Percentiles rank a stretch among this genome's conserved stretches.
Evolutionary conservation across 2,888 invertebrate genomes (phyloP).

Genomic region (Osmoderma eremita): DNA sequence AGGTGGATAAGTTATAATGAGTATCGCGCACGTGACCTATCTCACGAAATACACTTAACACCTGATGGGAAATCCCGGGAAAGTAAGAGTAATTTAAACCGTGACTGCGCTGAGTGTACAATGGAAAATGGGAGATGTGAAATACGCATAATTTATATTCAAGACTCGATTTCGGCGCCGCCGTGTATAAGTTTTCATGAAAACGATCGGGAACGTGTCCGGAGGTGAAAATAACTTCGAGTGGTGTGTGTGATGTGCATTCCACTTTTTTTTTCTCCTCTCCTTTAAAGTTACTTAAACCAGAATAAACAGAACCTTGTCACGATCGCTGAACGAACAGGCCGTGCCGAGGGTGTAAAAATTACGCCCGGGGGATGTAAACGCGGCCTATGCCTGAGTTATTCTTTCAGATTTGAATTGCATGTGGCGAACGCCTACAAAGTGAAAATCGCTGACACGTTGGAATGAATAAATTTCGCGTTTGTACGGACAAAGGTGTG

Average conservation of each 20-base stretch:
- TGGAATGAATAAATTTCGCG: too few relatives aligned
- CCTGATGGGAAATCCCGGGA: too few relatives aligned
- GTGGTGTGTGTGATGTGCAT: conserved; percentile 35
- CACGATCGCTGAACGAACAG: conserved; percentile 34
- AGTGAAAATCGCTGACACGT: neutral
- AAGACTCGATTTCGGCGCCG: conserved; percentile 31
- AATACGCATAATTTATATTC: conserved; percentile 40
- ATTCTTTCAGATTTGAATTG: conserved; percentile 24
- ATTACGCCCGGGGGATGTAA: conserved; percentile 15
- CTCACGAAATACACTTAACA: too few relatives aligned
- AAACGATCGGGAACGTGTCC: conserved; percentile 43
- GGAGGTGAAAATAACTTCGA: conserved; percentile 40
- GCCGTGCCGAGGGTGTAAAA: conserved; percentile 29
- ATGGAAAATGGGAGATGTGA: neutral
- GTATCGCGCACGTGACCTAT: too few relatives aligned
- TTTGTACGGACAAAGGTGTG: too few relatives aligned
- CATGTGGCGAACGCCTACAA: conserved; percentile 1
- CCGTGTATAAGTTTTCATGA: conserved; percentile 44
- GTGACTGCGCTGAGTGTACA: too few relatives aligned
- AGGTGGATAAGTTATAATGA: too few relatives aligned
- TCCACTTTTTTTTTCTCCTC: conserved; percentile 29
- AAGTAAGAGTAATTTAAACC: too few relatives aligned
- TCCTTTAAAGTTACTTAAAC: conserved; percentile 39
- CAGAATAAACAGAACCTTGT: conserved; percentile 38
- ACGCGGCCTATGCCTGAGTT: conserved; percentile 18